Conservation (phyloP, 2,888 invertebrate species). For the Ctena decussata region DNA sequence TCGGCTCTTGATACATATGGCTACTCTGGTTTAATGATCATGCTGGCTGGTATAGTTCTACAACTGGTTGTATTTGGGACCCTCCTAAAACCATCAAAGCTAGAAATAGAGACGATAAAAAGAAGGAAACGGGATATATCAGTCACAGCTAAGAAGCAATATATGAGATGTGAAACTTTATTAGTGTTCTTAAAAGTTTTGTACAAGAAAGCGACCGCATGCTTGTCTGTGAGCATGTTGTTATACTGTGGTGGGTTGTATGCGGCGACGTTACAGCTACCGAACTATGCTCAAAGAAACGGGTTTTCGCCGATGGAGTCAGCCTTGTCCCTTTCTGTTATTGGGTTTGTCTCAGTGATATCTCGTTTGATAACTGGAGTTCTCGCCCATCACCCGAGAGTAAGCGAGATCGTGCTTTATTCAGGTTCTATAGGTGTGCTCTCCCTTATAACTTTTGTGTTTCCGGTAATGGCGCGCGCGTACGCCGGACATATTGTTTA, state of each 20-base stretch:
- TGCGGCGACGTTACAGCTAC: conserved; percentile 40
- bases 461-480: conserved; percentile 29
- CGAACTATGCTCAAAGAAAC: conserved; percentile 32
- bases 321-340: conserved; percentile 42
- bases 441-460: conserved; percentile 27
- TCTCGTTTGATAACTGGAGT: conserved; percentile 45
- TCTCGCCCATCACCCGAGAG: conserved; percentile 23
- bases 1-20: conserved; percentile 50
- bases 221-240: conserved; percentile 37
- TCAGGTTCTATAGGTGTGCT: conserved; percentile 44
- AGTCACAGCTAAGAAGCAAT: background rate
- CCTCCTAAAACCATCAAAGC: conserved; percentile 48
- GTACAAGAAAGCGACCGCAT: conserved; percentile 34
- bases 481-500: conserved; percentile 3
- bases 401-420: conserved; percentile 41
- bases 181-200: conserved; percentile 1
- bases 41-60: conserved; percentile 38
- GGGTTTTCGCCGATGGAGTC: conserved; percentile 44
- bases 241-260: conserved; percentile 41
- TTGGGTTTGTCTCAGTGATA: conserved; percentile 38
- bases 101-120: conserved; percentile 29
- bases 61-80: conserved; percentile 49
- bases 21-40: conserved; percentile 51
- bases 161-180: background rate
- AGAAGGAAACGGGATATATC: conserved; percentile 11